Base-by-base conservation (phyloP, 2,113 vertebrate species). In the Synodontis membranacea region DNA sequence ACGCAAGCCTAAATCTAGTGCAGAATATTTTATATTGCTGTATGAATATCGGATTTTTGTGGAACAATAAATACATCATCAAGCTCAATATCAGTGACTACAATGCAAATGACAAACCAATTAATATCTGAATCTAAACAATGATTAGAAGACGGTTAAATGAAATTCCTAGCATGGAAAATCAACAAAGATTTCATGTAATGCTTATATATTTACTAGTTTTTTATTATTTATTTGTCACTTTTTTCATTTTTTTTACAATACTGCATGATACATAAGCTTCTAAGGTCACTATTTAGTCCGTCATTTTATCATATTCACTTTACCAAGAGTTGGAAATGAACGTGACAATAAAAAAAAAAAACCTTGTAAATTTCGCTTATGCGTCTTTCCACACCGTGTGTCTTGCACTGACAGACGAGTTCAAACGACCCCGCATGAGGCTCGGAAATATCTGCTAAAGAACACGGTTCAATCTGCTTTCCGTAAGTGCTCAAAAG, bases 401-500 rank as follows among this genome's bases (percentile, higher is more conserved):
- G 78, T 48, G 44, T 82, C 42, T 39, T 50, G 39, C 44, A 39
- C 60, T 75, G 70, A 79, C 86, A 78, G 68, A 82, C 25, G 28
- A 46, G 74, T 76, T 70, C 83, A 81, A 81, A 83, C 86, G 66
- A 82, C 68, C 52, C 80, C 52, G 88, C 70, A 87, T 84, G 17
- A 70, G 81, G 19, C 50, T 48, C 56, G 82, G 25, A 23, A 85
- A 68, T 84, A 86, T 89, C 88, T 87, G 78, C 80, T 85, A 87
- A 88, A 56, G 62, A 89, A 88, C 83, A 80, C 85, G 8, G 23
- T 83, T 81, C 85, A 80, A 91, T 88, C 70, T 2, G 25, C 87
- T 90, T 91, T 88, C 81, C 85, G 66, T 0, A 56, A 88, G 86
- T 85, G 76, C 80, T 89, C 60, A 85, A 87, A 88, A 91, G 56